phyloP scores from a whole-genome alignment of 2,797 vertebrate species.

The Sibirionetta formosa region DNA sequence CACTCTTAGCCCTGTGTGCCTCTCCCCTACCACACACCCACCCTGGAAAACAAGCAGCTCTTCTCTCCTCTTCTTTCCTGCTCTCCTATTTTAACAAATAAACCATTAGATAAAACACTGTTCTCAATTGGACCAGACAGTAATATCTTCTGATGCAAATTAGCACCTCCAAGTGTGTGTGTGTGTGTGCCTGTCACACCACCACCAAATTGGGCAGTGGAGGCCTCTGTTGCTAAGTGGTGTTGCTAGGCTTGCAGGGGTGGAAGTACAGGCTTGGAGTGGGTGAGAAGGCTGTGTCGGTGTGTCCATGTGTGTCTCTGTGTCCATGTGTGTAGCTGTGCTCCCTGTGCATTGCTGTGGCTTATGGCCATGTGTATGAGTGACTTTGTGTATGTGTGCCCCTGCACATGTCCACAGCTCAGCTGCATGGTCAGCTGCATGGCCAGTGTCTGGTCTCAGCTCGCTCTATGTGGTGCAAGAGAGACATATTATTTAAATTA shows the following conservation, averaged over 20 bases:
- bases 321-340: background rate
- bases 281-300: fast-evolving
- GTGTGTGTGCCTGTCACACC: background rate
- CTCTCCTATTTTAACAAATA: conserved; percentile 21
- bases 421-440: background rate
- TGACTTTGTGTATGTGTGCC: background rate
- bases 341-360: fast-evolving
- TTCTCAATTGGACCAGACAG: conserved; percentile 17
- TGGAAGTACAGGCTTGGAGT: background rate
- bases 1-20: background rate
- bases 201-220: background rate
- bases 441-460: background rate
- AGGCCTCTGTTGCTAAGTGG: background rate
- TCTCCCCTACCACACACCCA: no score
- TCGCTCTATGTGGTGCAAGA: background rate
- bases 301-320: background rate
- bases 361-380: fast-evolving
- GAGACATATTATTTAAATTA: background rate
- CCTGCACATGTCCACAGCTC: background rate
- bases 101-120: background rate
- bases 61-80: background rate
- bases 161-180: background rate
- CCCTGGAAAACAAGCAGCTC: background rate
- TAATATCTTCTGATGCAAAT: conserved; percentile 42
- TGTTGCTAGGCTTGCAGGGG: background rate